Evolutionary conservation across 2,797 vertebrate genomes (phyloP).

Genomic region (Eupleurogrammus muticus): DNA sequence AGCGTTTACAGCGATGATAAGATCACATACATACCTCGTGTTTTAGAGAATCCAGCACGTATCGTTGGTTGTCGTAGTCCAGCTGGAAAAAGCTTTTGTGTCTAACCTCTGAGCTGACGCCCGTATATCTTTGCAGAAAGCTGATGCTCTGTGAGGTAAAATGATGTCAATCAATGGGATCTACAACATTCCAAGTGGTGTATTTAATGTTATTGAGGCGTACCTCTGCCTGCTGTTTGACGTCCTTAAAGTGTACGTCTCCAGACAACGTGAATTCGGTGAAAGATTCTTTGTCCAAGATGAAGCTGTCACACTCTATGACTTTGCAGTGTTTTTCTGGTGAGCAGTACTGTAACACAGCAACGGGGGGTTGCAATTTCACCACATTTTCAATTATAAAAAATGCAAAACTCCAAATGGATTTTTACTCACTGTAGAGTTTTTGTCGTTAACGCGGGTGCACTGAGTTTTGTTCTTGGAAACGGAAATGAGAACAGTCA

Average conservation of each 20-base stretch:
- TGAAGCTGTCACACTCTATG: conserved; percentile 59
- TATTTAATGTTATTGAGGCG: not conserved
- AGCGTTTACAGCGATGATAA: not conserved
- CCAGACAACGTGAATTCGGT: conserved; percentile 53
- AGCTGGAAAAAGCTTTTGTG: conserved; percentile 61
- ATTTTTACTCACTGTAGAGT: conserved; percentile 54
- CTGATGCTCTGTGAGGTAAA: conserved; percentile 56
- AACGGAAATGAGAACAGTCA: conserved; percentile 3
- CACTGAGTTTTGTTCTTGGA: conserved; percentile 72
- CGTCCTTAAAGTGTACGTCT: conserved; percentile 54
- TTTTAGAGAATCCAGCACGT: conserved; percentile 47
- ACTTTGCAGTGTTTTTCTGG: conserved; percentile 27
- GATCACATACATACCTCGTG: too few relatives aligned
- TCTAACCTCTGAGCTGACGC: conserved; percentile 30
- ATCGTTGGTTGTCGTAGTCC: conserved; percentile 47
- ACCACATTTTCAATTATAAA: not conserved
- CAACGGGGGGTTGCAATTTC: not conserved
- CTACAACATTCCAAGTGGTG: not conserved
- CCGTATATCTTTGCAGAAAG: conserved; percentile 58
- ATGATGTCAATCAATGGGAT: not conserved
- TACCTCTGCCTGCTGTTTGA: conserved; percentile 53
- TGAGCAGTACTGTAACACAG: conserved; percentile 62
- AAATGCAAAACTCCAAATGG: not conserved
- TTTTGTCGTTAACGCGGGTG: not conserved
- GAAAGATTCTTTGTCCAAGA: conserved; percentile 49